These are phyloP conservation scores for Spodoptera littoralis DNA, from an alignment of 2,888 invertebrate species.

Conservation along the genomic window DNA sequence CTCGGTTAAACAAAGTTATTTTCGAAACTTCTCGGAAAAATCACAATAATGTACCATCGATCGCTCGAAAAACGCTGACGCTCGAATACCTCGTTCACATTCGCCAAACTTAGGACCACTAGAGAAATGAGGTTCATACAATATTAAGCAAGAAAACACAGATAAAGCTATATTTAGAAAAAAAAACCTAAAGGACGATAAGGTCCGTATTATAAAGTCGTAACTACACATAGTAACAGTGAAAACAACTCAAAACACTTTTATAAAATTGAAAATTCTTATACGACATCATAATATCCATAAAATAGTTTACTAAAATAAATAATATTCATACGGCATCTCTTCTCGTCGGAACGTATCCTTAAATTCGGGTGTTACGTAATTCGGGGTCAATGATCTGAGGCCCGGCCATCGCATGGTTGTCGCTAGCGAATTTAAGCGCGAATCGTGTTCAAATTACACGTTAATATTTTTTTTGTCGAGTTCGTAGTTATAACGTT, in stretches of 20 bases:
- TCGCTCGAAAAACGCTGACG: too few relatives aligned
- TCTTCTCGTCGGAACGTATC: conserved; percentile 55
- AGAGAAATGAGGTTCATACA: too few relatives aligned
- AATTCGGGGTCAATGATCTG: conserved; percentile 74
- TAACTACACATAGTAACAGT: not conserved
- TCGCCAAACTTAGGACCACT: too few relatives aligned
- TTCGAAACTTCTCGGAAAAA: too few relatives aligned
- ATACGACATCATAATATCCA: conserved; percentile 18
- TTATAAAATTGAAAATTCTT: conserved; percentile 15
- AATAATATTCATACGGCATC: conserved; percentile 47
- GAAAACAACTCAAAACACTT: not conserved
- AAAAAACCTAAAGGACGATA: too few relatives aligned
- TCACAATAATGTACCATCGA: too few relatives aligned
- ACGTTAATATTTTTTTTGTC: conserved; percentile 24
- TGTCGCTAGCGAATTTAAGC: conserved; percentile 55
- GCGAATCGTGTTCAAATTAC: conserved; percentile 53
- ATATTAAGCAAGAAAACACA: too few relatives aligned
- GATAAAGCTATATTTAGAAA: too few relatives aligned
- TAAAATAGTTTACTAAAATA: conserved; percentile 44
- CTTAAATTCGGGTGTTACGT: conserved; percentile 78
- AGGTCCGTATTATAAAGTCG: too few relatives aligned
- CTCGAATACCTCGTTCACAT: too few relatives aligned
- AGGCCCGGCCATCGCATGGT: conserved; percentile 68
- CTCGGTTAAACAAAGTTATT: too few relatives aligned
- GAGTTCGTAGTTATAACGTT: conserved; percentile 2